Evolutionary conservation across 2,113 vertebrate species (phyloP), one percentile per base, ranked within the genome.

Genomic region (Phocoena phocoena): DNA sequence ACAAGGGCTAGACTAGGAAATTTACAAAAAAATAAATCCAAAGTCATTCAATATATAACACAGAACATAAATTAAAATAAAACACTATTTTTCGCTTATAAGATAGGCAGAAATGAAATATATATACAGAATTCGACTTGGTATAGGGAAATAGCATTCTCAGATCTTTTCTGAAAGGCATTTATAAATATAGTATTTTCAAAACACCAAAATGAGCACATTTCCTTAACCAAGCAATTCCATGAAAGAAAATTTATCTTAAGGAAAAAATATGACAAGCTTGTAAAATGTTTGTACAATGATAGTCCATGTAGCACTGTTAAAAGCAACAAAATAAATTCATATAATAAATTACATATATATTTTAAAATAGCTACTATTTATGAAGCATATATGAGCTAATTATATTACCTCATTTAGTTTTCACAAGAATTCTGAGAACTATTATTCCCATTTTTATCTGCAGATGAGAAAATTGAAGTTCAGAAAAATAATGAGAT

Each of bases 301-400:
- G 36, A 74, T 73, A 36, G 55, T 67, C 67, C 67, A 15, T 47
- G 47, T 31, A 73, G 50, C 67, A 65, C 36, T 88, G 10, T 76
- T 68, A 88, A 88, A 96, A 88, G 28, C 36, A 88, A 88, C 20
- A 88, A 76, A 74, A 63, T 71, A 71, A 71, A 84, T 93, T 25
- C 20, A 53, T 62, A 21, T 36, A 77, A 77, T 50, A 77, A 33
- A 38, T 82, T 38, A 82, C 10, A 41, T 68, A 33, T 26, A 50
- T 88, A 83, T 67, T 93, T 76, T 4, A 26, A 36, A 88, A 88
- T 74, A 68, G 26, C 33, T 65, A 58, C 33, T 81, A 18, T 85
- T 70, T 68, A 68, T 88, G 41, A 91, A 33, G 47, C 77, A 82
- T 11, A 65, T 38, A 60, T 33, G 38, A 88, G 31, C 47, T 82